A percentile compares a stretch with the other conserved stretches of the same genome.
Evolutionary conservation across 1,140 invertebrate genomes (phyloP).

Genomic region (Drosophila ananassae): DNA sequence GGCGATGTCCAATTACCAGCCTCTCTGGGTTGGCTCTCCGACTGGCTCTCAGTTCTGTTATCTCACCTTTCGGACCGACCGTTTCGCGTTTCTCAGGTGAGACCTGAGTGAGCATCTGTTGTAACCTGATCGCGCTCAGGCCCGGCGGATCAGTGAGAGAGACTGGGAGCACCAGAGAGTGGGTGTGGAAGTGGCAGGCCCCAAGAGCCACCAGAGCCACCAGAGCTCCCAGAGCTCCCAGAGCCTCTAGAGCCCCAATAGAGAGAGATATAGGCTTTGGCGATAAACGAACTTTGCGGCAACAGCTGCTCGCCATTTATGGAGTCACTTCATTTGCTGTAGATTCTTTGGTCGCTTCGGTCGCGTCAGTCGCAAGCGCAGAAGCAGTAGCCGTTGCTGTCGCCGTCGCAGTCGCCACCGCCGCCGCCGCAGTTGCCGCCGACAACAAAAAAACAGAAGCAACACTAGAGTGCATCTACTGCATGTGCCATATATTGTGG

Average conservation of each 20-base stretch:
- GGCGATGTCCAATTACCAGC: constrained; percentile 70
- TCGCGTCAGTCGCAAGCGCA: constrained; percentile 18
- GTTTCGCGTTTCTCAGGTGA: constrained; percentile 2
- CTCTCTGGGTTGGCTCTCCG: constrained; percentile 14
- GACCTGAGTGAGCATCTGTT: constrained; percentile 29
- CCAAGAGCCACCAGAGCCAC: too few species aligned
- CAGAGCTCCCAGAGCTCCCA: too few species aligned
- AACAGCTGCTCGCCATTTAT: constrained; percentile 79
- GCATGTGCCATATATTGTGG: constrained; percentile 14
- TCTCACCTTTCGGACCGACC: not conserved
- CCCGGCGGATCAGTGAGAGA: constrained; percentile 7
- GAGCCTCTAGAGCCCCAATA: not conserved
- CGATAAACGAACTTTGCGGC: constrained; percentile 32
- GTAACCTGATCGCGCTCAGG: constrained; percentile 68
- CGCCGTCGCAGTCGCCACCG: constrained; percentile 2
- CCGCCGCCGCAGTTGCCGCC: constrained; percentile 9
- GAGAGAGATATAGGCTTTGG: constrained; percentile 7
- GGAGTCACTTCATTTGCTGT: constrained; percentile 62
- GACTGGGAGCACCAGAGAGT: constrained; percentile 1
- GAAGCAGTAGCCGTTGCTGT: constrained; percentile 4
- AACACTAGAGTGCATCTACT: constrained; percentile 6
- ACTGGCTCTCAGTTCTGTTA: not conserved
- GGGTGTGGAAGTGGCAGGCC: not conserved
- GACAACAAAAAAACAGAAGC: not conserved
- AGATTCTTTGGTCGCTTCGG: constrained; percentile 66